These are phyloP conservation scores for Oxygymnocypris stewartii DNA, from an alignment of 2,113 vertebrate genomes.

Conservation along the genomic window DNA sequence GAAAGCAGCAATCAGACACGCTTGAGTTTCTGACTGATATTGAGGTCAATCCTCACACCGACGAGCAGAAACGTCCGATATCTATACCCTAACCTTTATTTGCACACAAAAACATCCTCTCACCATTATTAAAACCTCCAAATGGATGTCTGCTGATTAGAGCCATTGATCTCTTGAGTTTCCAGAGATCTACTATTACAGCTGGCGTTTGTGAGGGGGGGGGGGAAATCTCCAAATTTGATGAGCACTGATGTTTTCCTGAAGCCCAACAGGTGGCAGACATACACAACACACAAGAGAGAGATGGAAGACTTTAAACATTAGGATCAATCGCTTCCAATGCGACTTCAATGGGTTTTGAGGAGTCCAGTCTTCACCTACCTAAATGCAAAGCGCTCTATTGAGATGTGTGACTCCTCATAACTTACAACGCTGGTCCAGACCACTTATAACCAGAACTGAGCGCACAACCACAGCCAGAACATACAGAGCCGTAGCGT, in stretches of 20 bases:
- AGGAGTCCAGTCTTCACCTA: slow-evolving; percentile 62
- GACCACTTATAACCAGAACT: slow-evolving; percentile 67
- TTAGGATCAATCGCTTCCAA: background rate
- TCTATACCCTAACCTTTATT: background rate
- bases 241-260: slow-evolving; percentile 56
- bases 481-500: slow-evolving; percentile 72
- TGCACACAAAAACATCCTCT: background rate
- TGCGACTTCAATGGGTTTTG: slow-evolving; percentile 44
- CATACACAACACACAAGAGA: slow-evolving; percentile 61
- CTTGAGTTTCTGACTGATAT: slow-evolving; percentile 23
- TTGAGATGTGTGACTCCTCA: slow-evolving; percentile 69
- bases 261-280: slow-evolving; percentile 80
- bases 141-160: background rate
- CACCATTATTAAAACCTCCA: background rate
- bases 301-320: slow-evolving; percentile 44
- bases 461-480: slow-evolving; percentile 63
- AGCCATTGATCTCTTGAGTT: slow-evolving; percentile 9
- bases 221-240: background rate
- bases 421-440: slow-evolving; percentile 69
- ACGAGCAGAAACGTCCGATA: background rate
- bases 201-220: background rate
- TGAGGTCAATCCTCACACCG: background rate
- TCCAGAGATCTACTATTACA: slow-evolving; percentile 15
- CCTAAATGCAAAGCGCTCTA: slow-evolving; percentile 58
- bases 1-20: background rate